Evolutionary conservation across 1,140 invertebrate genomes (phyloP), one percentile per base, ranked within the genome.

Genomic region (Hylyphantes graminicola): DNA sequence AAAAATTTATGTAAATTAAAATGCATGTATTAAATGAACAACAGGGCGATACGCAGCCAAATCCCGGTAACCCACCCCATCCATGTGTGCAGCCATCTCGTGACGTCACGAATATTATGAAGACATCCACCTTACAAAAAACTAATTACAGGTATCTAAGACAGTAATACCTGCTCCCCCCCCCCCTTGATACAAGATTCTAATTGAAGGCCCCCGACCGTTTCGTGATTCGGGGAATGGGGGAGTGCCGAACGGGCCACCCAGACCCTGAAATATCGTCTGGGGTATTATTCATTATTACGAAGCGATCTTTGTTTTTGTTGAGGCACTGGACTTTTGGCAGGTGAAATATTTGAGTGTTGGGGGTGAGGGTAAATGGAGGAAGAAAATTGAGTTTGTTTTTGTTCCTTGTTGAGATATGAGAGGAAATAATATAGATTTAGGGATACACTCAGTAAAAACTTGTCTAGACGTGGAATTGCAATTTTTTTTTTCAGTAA

Each of bases 41-140:
- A n/a, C n/a, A 5, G 19, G 13, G 73, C 55, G 74, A 64, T 67
- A 8, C 53, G 0, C 7, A 21, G 77, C 77, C 77, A 80, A 79
- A 59, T 12, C 15, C 12, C 65, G 77, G 12, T 70, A 7, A 2
- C 64, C 51, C 12, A 19, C 9, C 0, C 5, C n/a, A 0, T 35
- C 54, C 72, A 19, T 21, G 50, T 53, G 17, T 21, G 50, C 54
- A 17, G 7, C 11, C 51, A 15, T 17, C 21, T 17, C 64, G 65
- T 80, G 77, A 80, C 77, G 77, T 80, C 77, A 80, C 77, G 77
- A 74, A 57, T 48, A 54, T 80, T 80, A 80, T 80, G 77, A 80
- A 80, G 77, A 80, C 77, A 65, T 80, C 77, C 53, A 80, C 65
- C 64, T 35, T 35, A 35, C 35, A 70, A 68, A 80, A 70, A 80